Percentiles rank a stretch among this genome's conserved stretches.
Conservation (phyloP, 2,113 vertebrate genomes). For the Mormyrus iriodes region DNA sequence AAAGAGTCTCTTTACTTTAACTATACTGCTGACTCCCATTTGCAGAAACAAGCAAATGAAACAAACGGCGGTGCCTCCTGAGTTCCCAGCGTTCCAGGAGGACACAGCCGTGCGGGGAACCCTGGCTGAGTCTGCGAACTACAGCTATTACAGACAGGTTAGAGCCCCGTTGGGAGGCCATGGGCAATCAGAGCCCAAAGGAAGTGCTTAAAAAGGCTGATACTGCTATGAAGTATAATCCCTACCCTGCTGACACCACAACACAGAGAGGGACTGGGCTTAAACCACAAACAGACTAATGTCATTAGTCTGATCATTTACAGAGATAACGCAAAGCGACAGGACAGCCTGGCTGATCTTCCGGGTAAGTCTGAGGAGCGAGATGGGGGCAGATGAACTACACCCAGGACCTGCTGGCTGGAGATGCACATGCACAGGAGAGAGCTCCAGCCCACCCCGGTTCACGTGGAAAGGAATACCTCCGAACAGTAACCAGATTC, state of each 20-base stretch:
- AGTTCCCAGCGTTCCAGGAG: background rate
- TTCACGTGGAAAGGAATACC: background rate
- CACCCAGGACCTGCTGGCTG: constrained; percentile 1
- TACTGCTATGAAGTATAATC: background rate
- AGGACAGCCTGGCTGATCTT: constrained; percentile 26
- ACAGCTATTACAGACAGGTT: background rate
- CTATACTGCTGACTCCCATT: background rate
- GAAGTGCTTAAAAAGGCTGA: background rate
- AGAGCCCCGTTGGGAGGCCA: background rate
- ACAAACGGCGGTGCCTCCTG: background rate
- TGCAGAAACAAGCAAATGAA: background rate
- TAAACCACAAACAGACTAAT: background rate
- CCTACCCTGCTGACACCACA: background rate
- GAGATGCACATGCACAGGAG: background rate
- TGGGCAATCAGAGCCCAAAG: background rate
- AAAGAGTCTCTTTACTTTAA: background rate
- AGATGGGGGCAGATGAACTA: constrained; percentile 29
- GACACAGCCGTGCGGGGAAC: background rate
- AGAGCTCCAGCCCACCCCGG: background rate
- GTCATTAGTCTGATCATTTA: background rate
- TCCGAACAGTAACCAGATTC: background rate
- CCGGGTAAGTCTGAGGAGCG: constrained; percentile 6
- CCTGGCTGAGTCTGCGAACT: background rate
- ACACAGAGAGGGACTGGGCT: background rate
- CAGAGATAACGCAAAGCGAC: constrained; percentile 15